These are phyloP conservation scores for Drosophila formosana DNA, from an alignment of 2,888 invertebrate species.

Conservation along the genomic window DNA sequence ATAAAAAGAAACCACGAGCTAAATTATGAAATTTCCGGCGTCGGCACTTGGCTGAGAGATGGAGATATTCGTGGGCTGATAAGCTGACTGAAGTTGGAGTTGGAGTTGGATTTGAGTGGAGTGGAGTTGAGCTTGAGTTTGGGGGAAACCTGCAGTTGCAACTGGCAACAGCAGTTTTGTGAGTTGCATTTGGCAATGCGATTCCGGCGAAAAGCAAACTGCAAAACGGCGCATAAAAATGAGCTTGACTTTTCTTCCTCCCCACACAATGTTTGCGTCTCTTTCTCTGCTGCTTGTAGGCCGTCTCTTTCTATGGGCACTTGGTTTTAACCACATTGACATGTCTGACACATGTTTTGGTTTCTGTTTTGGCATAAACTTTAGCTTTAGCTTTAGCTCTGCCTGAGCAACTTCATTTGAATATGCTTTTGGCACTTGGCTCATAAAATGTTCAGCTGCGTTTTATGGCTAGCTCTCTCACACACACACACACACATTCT, in stretches of 20 bases:
- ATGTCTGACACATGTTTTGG: conserved; percentile 77
- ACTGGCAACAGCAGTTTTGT: conserved; percentile 4
- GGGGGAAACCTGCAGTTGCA: conserved; percentile 38
- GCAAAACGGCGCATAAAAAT: conserved; percentile 55
- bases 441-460: conserved; percentile 56
- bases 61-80: conserved; percentile 56
- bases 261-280: neutral
- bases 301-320: conserved; percentile 11
- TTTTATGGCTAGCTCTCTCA: conserved; percentile 48
- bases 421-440: conserved; percentile 74
- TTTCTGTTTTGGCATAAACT: conserved; percentile 55
- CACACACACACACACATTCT: conserved; percentile 8
- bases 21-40: conserved; percentile 79
- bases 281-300: neutral
- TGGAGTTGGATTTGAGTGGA: neutral
- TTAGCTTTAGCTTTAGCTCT: conserved; percentile 31
- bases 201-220: conserved; percentile 47
- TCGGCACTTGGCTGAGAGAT: conserved; percentile 36
- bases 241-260: conserved; percentile 36
- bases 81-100: conserved; percentile 31
- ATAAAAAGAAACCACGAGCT: conserved; percentile 15
- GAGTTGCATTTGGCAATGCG: conserved; percentile 41
- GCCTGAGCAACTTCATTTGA: conserved; percentile 68
- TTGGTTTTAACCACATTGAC: conserved; percentile 60
- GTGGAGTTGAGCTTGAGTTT: conserved; percentile 7